Base-by-base conservation (phyloP, 2,797 vertebrate species). In the Xerus rutilus region DNA sequence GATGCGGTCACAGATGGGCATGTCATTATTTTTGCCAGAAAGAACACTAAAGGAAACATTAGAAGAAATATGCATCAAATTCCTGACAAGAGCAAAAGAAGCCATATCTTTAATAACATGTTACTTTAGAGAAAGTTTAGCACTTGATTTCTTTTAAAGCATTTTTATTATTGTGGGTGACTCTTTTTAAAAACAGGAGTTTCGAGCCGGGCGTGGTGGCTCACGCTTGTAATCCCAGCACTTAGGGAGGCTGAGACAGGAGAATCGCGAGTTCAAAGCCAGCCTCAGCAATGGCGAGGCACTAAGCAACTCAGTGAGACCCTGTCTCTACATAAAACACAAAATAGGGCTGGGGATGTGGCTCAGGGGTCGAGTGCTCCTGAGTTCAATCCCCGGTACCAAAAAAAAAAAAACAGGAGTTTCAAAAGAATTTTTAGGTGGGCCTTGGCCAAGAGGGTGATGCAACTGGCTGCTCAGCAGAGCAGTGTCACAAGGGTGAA, bases 31-130 rank as follows among this genome's bases (percentile, higher is more conserved):
- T 86, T 89, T 92, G 12, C 54, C 74, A 94, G 82, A 91, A 93
- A 92, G 64, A 92, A 84, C 76, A 83, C 78, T 93, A 79, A 93
- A 87, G 32, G 47, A 79, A 87, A 88, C 28, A 59, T 59, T 59
- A 72, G 47, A 85, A 93, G 65, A 77, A 86, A 92, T 62, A 94
- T 35, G 65, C 76, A 93, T 94, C 84, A 94, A 65, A 89, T 89
- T 59, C 64, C 84, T 90, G 65, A 81, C 54, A 89, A 92, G 70
- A 89, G 65, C 67, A 89, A 67, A 5, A 69, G 23, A 52, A 52
- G 43, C 73, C 52, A 54, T 23, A 43, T 70, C 49, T 76, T 59
- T 59, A 59, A 59, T 25, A 11, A 89, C 7, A 30, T 1, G 21
- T 59, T 45, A 87, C 35, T 84, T 81, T 28, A 82, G 59, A 14